phyloP scores from a whole-genome alignment of 2,113 vertebrate genomes.

The Morone chrysops region DNA sequence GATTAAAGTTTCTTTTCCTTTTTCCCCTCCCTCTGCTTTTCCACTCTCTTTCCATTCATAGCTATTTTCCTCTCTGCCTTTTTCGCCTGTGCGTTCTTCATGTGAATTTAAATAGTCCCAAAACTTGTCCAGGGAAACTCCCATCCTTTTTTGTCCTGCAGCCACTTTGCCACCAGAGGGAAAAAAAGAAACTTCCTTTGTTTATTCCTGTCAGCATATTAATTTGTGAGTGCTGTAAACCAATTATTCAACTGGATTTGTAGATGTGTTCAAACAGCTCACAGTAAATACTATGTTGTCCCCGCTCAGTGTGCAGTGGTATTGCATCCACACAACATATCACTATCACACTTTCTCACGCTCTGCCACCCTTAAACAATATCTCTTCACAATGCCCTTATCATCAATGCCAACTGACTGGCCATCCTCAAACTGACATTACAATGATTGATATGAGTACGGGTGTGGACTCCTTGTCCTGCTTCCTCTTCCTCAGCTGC shows the following conservation, averaged over 20 bases:
- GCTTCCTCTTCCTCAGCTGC: constrained; percentile 64
- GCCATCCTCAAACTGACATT: constrained; percentile 65
- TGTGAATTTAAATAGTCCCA: constrained; percentile 67
- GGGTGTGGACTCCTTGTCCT: constrained; percentile 55
- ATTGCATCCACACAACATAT: not conserved
- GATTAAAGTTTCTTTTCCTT: constrained; percentile 78
- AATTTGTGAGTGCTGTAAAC: not conserved
- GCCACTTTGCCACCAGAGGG: constrained; percentile 19
- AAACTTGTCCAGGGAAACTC: constrained; percentile 65
- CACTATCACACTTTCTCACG: constrained; percentile 54
- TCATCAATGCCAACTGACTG: constrained; percentile 67
- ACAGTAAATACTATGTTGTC: not conserved
- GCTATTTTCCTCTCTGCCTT: constrained; percentile 69
- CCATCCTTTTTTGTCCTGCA: constrained; percentile 21
- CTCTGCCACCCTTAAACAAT: constrained; percentile 38
- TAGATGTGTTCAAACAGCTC: constrained; percentile 10
- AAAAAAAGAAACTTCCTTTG: not conserved
- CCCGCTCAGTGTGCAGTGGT: not conserved
- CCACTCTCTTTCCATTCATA: constrained; percentile 78
- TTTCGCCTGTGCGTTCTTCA: constrained; percentile 56
- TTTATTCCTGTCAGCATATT: constrained; percentile 20
- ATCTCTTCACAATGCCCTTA: constrained; percentile 48
- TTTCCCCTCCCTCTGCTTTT: constrained; percentile 65
- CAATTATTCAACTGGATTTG: not conserved
- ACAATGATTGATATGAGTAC: constrained; percentile 59